These are phyloP conservation scores for Laspeyria flexula DNA, from an alignment of 2,888 invertebrate species.

Conservation along the genomic window DNA sequence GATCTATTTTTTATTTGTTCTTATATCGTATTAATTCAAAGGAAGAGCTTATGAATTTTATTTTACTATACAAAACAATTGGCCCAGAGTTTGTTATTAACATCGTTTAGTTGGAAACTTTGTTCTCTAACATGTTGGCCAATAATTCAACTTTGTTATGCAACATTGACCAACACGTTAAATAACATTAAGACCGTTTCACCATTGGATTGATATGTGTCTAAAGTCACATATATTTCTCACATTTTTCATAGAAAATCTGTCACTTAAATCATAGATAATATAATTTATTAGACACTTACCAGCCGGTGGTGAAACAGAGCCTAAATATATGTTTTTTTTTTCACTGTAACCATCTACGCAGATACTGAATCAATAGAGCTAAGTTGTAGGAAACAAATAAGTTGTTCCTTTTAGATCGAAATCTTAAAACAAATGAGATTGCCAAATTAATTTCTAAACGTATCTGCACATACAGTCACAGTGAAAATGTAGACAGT, in stretches of 20 bases:
- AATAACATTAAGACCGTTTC: no score
- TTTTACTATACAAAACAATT: conserved; percentile 33
- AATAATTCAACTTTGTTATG: not conserved
- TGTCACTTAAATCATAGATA: no score
- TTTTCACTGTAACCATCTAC: not conserved
- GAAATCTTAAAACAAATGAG: not conserved
- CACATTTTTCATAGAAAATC: no score
- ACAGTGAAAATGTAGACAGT: not conserved
- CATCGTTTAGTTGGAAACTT: not conserved
- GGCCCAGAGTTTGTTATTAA: conserved; percentile 30
- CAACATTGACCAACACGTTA: not conserved
- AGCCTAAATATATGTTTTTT: no score
- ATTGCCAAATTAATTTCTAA: not conserved
- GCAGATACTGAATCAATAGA: not conserved
- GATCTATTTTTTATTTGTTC: conserved; percentile 9
- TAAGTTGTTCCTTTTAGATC: not conserved
- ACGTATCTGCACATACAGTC: not conserved
- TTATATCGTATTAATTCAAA: conserved; percentile 26
- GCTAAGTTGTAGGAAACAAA: not conserved
- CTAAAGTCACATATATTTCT: no score
- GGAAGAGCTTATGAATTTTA: conserved; percentile 24
- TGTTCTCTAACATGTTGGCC: not conserved
- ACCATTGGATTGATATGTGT: no score
- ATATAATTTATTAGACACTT: no score
- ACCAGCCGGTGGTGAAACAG: no score